A percentile compares a stretch with the other conserved stretches of the same genome.
Evolutionary conservation across 2,888 invertebrate species (phyloP).

Genomic region (Labia minor): DNA sequence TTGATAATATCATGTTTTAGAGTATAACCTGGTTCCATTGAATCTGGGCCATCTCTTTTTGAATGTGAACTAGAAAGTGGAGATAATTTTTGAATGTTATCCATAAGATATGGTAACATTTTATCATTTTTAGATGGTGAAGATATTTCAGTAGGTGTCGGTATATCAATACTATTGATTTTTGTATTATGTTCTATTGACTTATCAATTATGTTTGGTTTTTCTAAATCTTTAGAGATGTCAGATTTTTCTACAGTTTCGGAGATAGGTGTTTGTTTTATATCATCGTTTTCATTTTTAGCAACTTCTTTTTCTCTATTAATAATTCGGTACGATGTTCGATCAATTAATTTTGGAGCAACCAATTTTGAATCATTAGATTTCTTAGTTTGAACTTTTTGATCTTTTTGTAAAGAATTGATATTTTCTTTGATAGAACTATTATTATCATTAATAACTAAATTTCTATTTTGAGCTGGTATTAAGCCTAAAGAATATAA

Average conservation of each 20-base stretch:
- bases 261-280: not conserved
- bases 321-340: not conserved
- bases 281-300: not conserved
- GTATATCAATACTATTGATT: not conserved
- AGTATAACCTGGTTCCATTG: not conserved
- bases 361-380: not conserved
- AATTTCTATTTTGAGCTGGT: not conserved
- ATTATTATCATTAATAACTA: slow-evolving; percentile 17
- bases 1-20: slow-evolving; percentile 14
- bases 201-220: too few relatives aligned
- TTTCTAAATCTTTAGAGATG: not conserved
- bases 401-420: slow-evolving; percentile 13
- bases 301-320: not conserved
- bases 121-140: not conserved
- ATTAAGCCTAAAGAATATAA: not conserved
- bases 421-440: slow-evolving; percentile 19
- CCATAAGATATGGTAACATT: not conserved
- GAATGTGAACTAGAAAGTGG: not conserved
- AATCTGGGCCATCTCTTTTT: not conserved
- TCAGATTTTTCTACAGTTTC: not conserved
- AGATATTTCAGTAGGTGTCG: not conserved
- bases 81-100: not conserved
- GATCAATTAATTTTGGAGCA: not conserved
- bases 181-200: not conserved
- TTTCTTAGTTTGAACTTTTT: not conserved